Percentiles rank a stretch among this genome's conserved stretches.
These are phyloP conservation scores for Beroe forskalii DNA, from an alignment of 37 sponge, comb jelly and placozoan species.

Conservation along the genomic window DNA sequence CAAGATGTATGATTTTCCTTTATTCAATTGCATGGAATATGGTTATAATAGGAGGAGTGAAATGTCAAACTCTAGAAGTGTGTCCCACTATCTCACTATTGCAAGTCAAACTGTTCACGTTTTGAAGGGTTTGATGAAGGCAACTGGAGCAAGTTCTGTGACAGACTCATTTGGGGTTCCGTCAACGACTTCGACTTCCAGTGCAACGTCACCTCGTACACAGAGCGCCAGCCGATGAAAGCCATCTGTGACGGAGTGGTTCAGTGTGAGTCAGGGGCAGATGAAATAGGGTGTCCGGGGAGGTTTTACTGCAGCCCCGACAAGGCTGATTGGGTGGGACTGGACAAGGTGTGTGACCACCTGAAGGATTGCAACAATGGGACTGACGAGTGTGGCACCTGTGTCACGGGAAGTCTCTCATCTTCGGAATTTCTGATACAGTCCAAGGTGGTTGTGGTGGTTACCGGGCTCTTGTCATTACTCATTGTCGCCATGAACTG, in stretches of 20 bases:
- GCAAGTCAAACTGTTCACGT: not conserved
- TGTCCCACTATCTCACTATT: not conserved
- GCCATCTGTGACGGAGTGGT: not conserved
- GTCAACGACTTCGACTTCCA: too few species aligned
- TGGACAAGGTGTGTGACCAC: constrained; percentile 22
- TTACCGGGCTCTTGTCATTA: not conserved
- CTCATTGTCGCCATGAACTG: not conserved
- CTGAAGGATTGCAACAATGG: constrained; percentile 35
- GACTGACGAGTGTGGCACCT: constrained; percentile 24
- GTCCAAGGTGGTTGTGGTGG: not conserved
- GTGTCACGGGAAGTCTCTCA: not conserved
- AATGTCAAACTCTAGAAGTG: too few species aligned
- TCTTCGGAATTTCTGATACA: constrained; percentile 30
- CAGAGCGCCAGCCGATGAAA: not conserved
- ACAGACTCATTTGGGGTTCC: not conserved
- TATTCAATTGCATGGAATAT: not conserved
- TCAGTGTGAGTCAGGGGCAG: not conserved
- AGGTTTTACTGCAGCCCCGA: constrained; percentile 27
- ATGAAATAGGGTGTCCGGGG: constrained; percentile 17
- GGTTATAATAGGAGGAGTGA: too few species aligned
- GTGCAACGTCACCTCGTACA: not conserved
- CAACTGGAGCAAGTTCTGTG: not conserved
- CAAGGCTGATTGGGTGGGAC: not conserved
- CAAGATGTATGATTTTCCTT: not conserved
- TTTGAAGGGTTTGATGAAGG: not conserved